These are phyloP conservation scores for Tarsius wallacei DNA, from an alignment of 2,797 vertebrate genomes.

Conservation along the genomic window DNA sequence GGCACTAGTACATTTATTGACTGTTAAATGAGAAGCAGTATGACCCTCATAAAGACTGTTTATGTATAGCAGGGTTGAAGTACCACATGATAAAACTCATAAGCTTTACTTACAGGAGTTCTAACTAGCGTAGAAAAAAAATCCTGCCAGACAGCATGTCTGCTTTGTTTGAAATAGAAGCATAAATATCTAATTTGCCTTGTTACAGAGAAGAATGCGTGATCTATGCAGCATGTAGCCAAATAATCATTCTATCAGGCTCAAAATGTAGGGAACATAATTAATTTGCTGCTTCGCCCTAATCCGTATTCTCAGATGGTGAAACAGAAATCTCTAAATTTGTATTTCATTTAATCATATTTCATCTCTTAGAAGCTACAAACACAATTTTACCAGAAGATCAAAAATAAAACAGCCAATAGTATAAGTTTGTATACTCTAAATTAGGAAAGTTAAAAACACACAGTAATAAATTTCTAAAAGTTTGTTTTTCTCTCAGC, in stretches of 20 bases:
- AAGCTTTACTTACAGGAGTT: slow-evolving; percentile 80
- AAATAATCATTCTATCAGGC: slow-evolving; percentile 81
- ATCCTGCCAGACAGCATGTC: slow-evolving; percentile 85
- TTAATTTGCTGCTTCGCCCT: slow-evolving; percentile 84
- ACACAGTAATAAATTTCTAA: background rate
- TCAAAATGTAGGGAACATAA: slow-evolving; percentile 80
- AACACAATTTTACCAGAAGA: background rate
- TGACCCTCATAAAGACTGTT: slow-evolving; percentile 63
- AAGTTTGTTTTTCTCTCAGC: slow-evolving; percentile 63
- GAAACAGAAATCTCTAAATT: slow-evolving; percentile 67
- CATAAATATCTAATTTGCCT: slow-evolving; percentile 88
- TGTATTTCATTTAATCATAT: slow-evolving; percentile 72
- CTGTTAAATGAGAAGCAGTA: slow-evolving; percentile 48
- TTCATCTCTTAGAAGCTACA: slow-evolving; percentile 71
- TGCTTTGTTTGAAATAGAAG: slow-evolving; percentile 85
- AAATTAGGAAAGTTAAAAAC: slow-evolving; percentile 4
- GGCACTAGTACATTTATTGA: slow-evolving; percentile 49
- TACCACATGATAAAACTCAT: slow-evolving; percentile 66
- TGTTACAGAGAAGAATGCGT: slow-evolving; percentile 82
- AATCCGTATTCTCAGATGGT: slow-evolving; percentile 75
- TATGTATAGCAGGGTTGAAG: slow-evolving; percentile 56
- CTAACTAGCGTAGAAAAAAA: slow-evolving; percentile 76
- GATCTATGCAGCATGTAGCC: slow-evolving; percentile 79
- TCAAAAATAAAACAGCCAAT: slow-evolving; percentile 48
- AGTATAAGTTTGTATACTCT: background rate